phyloP scores from a whole-genome alignment of 2,797 vertebrate species.

The Lepus townsendii region DNA sequence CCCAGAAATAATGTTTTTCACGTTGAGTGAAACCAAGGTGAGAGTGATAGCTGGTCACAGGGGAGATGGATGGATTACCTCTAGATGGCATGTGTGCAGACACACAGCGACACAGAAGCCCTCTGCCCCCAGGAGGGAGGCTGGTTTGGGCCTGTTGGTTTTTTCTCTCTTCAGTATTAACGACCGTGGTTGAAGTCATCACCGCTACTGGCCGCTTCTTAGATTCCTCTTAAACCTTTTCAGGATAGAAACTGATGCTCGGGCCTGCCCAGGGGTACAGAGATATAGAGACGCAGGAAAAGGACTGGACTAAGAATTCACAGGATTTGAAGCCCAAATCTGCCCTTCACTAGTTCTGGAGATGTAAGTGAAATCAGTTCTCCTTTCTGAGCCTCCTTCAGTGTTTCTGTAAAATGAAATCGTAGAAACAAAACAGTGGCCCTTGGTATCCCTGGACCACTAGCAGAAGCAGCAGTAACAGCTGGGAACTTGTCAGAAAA shows the following conservation, averaged over 20 bases:
- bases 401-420: background rate
- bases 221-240: background rate
- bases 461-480: background rate
- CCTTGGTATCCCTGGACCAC: background rate
- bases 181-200: background rate
- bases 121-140: background rate
- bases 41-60: background rate
- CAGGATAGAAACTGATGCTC: background rate
- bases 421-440: background rate
- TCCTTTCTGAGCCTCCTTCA: background rate
- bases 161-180: conserved; percentile 1
- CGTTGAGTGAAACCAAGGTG: background rate
- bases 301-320: background rate
- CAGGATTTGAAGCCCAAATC: background rate
- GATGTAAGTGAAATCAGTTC: background rate
- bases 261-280: background rate
- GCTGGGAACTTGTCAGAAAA: background rate
- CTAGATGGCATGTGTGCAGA: fast-evolving
- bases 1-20: conserved; percentile 41
- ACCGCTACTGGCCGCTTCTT: background rate
- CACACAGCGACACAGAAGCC: background rate
- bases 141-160: background rate
- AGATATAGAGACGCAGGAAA: background rate
- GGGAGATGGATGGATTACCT: background rate
- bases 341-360: background rate